Base-by-base conservation (phyloP, 2,888 invertebrate species). In the Aromia moschata region DNA sequence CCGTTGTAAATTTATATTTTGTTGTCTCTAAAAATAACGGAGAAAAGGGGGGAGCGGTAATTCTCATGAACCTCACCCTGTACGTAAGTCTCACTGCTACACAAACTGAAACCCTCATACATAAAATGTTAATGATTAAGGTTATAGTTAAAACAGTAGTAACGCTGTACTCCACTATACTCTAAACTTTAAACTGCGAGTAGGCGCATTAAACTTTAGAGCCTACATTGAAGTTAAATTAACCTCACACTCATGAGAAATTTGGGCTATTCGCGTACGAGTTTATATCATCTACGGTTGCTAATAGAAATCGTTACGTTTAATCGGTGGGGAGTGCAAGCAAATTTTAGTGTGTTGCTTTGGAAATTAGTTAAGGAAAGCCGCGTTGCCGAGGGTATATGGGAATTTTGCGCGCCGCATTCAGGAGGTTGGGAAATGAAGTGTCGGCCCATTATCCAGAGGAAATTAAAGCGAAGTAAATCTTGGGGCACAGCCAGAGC, bases 401-500 rank as follows among this genome's bases (percentile, higher is more conserved):
- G 14, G 43, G 16, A 53, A 53, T 53, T 51, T 52, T 25, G 33
- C 9, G 40, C n/a, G 14, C 11, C 33, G 56, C 60, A 60, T 65
- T 65, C 60, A 49, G 60, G 38, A n/a, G 51, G 49, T 40, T 47
- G 67, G 67, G 67, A 69, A 69, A 68, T 69, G 62, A 67, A 69
- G 67, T 65, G 64, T 47, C 65, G 61, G 56, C 62, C 67, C 60
- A 69, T 69, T 69, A 69, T 69, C 60, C 60, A 65, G 55, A 69
- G 69, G 69, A 69, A 69, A 69, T 69, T 69, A 69, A 69, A 69
- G 62, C 59, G 64, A 60, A 62, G 65, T 65, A 69, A 69, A 67
- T 65, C 59, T 58, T 49, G 51, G 51, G 44, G 11, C 38, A 43
- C 47, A 53, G 43, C 56, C 49, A 56, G 56, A 47, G 51, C 54